Conservation (phyloP, 2,888 invertebrate species). For the Apamea crenata region DNA sequence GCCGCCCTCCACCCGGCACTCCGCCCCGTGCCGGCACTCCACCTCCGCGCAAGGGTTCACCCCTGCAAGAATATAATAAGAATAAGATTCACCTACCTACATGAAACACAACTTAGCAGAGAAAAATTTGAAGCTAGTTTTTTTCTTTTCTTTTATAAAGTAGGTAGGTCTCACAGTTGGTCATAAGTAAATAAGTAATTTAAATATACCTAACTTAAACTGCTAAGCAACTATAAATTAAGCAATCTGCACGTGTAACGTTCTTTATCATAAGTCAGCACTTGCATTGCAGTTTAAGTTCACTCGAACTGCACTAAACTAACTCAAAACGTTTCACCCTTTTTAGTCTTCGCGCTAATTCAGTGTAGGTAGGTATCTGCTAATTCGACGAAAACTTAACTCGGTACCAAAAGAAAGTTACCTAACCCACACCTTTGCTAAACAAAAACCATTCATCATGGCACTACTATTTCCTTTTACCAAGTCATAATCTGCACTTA, state of each 20-base stretch:
- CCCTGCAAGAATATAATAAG: conserved; percentile 86
- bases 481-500: conserved; percentile 72
- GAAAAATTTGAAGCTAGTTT: not conserved
- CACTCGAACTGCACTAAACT: not conserved
- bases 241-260: too few relatives aligned
- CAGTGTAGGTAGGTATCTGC: not conserved
- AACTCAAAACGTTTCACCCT: not conserved
- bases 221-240: not conserved
- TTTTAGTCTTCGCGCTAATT: not conserved
- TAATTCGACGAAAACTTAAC: not conserved
- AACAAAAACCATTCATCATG: not conserved
- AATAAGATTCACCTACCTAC: not conserved
- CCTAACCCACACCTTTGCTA: not conserved
- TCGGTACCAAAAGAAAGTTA: not conserved
- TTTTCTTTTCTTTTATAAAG: not conserved
- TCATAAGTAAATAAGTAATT: not conserved
- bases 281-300: not conserved
- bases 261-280: not conserved
- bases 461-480: not conserved
- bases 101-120: not conserved
- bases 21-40: conserved; percentile 94
- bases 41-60: conserved; percentile 96
- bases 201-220: not conserved
- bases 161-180: not conserved
- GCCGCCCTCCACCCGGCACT: conserved; percentile 94